Conservation (phyloP, 2,888 invertebrate genomes). For the Cistogaster globosa region DNA sequence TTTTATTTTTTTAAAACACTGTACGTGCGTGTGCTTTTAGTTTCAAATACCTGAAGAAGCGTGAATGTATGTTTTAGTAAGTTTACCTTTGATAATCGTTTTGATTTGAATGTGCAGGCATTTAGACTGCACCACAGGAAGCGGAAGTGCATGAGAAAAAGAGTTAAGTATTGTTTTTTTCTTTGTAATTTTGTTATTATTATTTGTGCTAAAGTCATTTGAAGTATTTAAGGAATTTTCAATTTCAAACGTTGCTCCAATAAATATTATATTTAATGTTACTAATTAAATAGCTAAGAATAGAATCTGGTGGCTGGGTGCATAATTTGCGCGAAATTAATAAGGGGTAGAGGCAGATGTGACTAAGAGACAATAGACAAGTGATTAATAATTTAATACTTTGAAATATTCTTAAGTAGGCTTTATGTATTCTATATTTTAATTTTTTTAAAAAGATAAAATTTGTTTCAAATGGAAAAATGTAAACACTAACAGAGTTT, state of each 20-base stretch:
- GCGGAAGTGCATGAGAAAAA: slow-evolving; percentile 54
- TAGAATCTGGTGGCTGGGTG: too few species aligned
- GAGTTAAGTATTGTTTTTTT: slow-evolving; percentile 26
- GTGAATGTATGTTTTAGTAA: slow-evolving; percentile 24
- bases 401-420: too few species aligned
- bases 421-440: too few species aligned
- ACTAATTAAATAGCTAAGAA: slow-evolving; percentile 5
- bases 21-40: not conserved
- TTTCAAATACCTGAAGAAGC: not conserved
- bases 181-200: slow-evolving; percentile 11
- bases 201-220: slow-evolving; percentile 20
- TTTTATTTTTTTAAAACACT: not conserved
- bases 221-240: slow-evolving; percentile 19
- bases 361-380: too few species aligned
- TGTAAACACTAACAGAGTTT: too few species aligned
- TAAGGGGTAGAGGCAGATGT: too few species aligned
- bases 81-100: slow-evolving; percentile 65
- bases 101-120: slow-evolving; percentile 64
- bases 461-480: too few species aligned
- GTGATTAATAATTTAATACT: too few species aligned
- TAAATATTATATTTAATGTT: not conserved
- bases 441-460: too few species aligned
- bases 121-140: slow-evolving; percentile 62
- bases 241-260: not conserved
- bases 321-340: too few species aligned